phyloP scores from a whole-genome alignment of 1,140 invertebrate genomes.

The Trachymyrmex cornetzi region DNA sequence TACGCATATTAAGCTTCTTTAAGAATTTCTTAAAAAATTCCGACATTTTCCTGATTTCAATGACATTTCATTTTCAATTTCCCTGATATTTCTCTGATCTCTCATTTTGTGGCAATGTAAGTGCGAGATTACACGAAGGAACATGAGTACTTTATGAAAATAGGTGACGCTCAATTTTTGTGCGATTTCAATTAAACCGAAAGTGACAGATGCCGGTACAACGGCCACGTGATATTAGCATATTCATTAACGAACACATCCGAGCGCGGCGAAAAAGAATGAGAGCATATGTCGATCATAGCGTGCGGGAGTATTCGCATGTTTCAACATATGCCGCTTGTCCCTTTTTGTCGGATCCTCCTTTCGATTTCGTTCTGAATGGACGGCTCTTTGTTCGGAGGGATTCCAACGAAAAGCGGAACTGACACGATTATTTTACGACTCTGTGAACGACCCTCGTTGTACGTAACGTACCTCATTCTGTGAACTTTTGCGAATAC shows the following conservation, averaged over 20 bases:
- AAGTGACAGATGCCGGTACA: conserved; percentile 23
- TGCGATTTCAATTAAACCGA: conserved; percentile 50
- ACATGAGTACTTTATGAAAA: conserved; percentile 18
- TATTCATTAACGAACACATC: conserved; percentile 47
- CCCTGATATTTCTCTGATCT: too few relatives aligned
- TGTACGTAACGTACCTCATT: not conserved
- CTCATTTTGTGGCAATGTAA: too few relatives aligned
- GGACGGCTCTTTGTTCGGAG: conserved; percentile 41
- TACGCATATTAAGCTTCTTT: too few relatives aligned
- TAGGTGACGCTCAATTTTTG: conserved; percentile 30
- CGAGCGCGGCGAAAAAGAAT: conserved; percentile 25
- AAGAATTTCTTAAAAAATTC: too few relatives aligned
- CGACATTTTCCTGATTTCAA: too few relatives aligned
- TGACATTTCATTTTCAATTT: too few relatives aligned
- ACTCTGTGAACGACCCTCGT: conserved; percentile 25
- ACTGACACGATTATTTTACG: conserved; percentile 44
- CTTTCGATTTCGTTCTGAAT: conserved; percentile 52
- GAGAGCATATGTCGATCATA: conserved; percentile 66
- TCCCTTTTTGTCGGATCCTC: not conserved
- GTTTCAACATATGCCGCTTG: conserved; percentile 43
- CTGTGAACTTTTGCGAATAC: not conserved
- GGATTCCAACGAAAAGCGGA: conserved; percentile 22
- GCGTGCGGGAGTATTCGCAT: conserved; percentile 28
- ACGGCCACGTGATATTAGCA: conserved; percentile 48
- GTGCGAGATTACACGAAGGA: not conserved